Percentiles rank a stretch among this genome's conserved stretches.
Conservation (phyloP, 2,113 vertebrate genomes). For the Tachysurus fulvidraco region DNA sequence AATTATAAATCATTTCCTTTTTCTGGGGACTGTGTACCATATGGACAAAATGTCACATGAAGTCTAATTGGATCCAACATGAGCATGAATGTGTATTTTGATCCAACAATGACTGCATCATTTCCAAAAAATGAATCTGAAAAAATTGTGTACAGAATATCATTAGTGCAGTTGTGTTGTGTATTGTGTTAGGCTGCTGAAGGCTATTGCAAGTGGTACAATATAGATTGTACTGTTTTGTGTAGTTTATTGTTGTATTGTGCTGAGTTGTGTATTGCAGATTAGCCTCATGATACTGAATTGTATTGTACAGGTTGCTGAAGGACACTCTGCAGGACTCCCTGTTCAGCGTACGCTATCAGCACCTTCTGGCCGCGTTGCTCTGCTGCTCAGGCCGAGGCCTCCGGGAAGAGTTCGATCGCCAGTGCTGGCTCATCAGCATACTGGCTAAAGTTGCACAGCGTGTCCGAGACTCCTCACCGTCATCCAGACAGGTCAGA, state of each 20-base stretch:
- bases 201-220: not conserved
- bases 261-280: not conserved
- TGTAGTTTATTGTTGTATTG: not conserved
- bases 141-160: not conserved
- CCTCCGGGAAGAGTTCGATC: constrained; percentile 89
- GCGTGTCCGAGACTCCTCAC: constrained; percentile 82
- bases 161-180: not conserved
- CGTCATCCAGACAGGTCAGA: constrained; percentile 83
- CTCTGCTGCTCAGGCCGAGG: constrained; percentile 90
- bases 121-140: not conserved
- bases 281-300: not conserved
- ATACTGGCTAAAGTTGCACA: constrained; percentile 85
- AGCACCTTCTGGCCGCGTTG: constrained; percentile 90
- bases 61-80: not conserved
- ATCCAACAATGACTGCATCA: not conserved
- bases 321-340: constrained; percentile 94
- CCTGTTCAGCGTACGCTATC: constrained; percentile 95
- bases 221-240: not conserved
- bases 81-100: not conserved
- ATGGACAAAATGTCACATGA: no score
- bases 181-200: not conserved
- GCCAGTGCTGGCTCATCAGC: constrained; percentile 88
- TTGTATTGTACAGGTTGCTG: constrained; percentile 78
- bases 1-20: no score
- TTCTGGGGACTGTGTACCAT: no score